Base-by-base conservation (phyloP, 2,797 vertebrate genomes). In the Peromyscus eremicus region DNA sequence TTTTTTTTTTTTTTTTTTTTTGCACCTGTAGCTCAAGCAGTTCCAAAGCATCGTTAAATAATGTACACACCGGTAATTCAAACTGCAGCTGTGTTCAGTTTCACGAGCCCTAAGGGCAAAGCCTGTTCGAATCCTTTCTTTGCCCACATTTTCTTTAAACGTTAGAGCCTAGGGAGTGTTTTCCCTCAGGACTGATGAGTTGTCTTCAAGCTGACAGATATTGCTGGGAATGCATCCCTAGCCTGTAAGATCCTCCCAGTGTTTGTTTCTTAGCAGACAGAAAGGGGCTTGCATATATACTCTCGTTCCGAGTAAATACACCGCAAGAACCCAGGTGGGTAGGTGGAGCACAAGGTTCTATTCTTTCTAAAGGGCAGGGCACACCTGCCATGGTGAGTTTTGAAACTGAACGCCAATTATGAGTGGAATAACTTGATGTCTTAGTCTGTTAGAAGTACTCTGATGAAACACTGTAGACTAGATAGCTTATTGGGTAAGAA, bases 31-130 rank as follows among this genome's bases (percentile, higher is more conserved):
- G 34, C 32, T 12, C 52, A 75, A 95, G 52, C 14, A 37, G 70
- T 75, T 81, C 60, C 95, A 97, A 95, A 95, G 76, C 84, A 25
- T 55, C 27, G 10, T 83, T 97, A 80, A 96, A 96, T 97, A 95
- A 97, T 97, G 96, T 23, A 94, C 64, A 43, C 71, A 9, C 34
- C 9, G 68, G 46, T 92, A 92, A 90, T 14, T 89, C 91, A 60
- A 75, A 92, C 46, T 34, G 95, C 95, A 96, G 80, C 86, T 94
- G 92, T 32, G 87, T 1, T 57, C 89, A 91, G 64, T 73, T 93
- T 97, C 77, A 94, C 86, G 96, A 62, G 76, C 71, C 85, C 80
- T 1, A 66, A 95, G 94, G 71, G 86, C 25, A 64, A 80, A 71
- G 46, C 40, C 92, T 60, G 16, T 94, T 77, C 21, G 55, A 77